Conservation (phyloP, 2,888 invertebrate species). For the Nymphalis urticae region DNA sequence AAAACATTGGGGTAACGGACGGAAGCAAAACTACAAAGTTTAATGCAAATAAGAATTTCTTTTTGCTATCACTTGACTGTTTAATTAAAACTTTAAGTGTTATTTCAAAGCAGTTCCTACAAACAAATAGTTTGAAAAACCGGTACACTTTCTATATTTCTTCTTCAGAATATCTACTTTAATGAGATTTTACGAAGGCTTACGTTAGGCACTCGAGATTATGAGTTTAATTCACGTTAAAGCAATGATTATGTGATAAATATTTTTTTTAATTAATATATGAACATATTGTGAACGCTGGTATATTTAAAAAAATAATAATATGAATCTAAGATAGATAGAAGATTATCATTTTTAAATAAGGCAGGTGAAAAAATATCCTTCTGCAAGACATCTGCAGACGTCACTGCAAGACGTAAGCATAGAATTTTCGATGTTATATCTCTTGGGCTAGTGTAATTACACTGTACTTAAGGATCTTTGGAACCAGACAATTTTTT, state of each 20-base stretch:
- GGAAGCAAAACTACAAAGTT: constrained; percentile 19
- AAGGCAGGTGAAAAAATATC: too few relatives aligned
- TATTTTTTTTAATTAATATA: too few relatives aligned
- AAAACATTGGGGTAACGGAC: constrained; percentile 21
- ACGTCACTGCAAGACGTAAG: too few relatives aligned
- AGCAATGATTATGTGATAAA: neutral
- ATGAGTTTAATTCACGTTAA: neutral
- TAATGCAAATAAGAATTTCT: constrained; percentile 31
- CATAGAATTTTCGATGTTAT: too few relatives aligned
- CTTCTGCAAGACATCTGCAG: too few relatives aligned
- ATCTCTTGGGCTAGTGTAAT: too few relatives aligned
- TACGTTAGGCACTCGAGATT: neutral
- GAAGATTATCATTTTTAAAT: too few relatives aligned
- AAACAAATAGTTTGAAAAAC: constrained; percentile 10
- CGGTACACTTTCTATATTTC: constrained; percentile 4
- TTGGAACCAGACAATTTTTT: too few relatives aligned
- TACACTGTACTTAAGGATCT: too few relatives aligned
- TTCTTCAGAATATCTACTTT: constrained; percentile 1
- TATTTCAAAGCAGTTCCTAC: constrained; percentile 13
- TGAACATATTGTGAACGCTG: too few relatives aligned
- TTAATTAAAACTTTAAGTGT: constrained; percentile 34
- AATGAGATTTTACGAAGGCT: neutral
- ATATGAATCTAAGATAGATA: too few relatives aligned
- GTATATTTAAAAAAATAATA: too few relatives aligned
- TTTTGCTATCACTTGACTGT: constrained; percentile 32